Evolutionary conservation across 2,888 invertebrate genomes (phyloP), one percentile per base, ranked within the genome.

Genomic region (Nemotelus pantherinus): DNA sequence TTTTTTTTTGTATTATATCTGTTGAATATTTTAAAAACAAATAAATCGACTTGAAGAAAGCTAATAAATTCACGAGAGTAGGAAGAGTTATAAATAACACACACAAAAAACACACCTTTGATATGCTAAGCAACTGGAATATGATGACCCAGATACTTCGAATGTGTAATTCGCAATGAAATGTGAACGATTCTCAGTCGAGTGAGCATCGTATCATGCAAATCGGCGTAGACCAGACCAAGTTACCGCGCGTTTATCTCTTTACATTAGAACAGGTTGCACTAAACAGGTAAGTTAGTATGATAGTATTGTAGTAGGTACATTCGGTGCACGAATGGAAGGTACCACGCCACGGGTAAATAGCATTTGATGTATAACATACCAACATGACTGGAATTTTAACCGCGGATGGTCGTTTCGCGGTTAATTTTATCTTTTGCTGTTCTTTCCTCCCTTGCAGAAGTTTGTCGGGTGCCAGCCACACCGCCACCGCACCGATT

Each of bases 91-190:
- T 43, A 5, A 25, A 25, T 25, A 25, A 25, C 25, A 25, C 25
- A 25, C 25, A 25, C 25, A 25, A 25, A 25, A 25, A 25, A 25
- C 25, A 25, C 25, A 25, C 25, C 25, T 25, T 25, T 25, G 25
- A 25, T 25, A 25, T 25, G 25, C 25, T 25, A 25, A 25, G 25
- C 25, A 25, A 25, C 25, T 25, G 25, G 70, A n/a, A 43, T 53
- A 44, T 44, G 41, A n/a, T 70, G 70, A 43, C 70, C 70, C 43
- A 70, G 70, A 70, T 70, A 70, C 10, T 55, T 70, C 70, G 55
- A 53, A 70, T 70, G 43, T 70, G 70, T 55, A 53, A 70, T 70
- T 70, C 55, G 70, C 70, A 70, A 70, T 70, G 43, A 70, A 70
- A 70, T 55, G 70, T 53, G 55, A 70, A 70, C 70, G 70, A 70